phyloP scores from a whole-genome alignment of 2,113 vertebrate genomes.

The Gavialis gangeticus region DNA sequence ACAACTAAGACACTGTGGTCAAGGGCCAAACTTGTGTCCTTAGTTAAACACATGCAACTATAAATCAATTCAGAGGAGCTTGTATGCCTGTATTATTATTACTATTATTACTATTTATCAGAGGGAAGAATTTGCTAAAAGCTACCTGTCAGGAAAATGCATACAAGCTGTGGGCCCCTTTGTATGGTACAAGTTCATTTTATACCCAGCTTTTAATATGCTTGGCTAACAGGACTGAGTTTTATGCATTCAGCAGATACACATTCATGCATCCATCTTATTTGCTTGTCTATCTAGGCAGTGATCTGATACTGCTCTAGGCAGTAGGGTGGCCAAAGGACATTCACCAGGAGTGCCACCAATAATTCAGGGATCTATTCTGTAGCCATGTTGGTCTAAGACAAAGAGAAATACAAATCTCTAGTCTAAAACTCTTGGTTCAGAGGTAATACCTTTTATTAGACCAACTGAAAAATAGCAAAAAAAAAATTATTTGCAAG shows the following conservation, averaged over 20 bases:
- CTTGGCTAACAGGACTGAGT: too few relatives aligned
- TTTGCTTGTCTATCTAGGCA: too few relatives aligned
- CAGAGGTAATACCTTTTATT: too few relatives aligned
- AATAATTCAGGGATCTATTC: neutral
- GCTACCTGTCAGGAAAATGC: neutral
- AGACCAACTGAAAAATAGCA: too few relatives aligned
- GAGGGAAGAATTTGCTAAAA: neutral
- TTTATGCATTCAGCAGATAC: neutral
- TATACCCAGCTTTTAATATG: neutral
- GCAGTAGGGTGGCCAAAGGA: too few relatives aligned
- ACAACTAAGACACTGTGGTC: neutral
- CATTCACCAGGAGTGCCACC: neutral
- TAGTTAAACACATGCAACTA: neutral
- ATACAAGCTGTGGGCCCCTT: neutral
- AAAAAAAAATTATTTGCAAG: too few relatives aligned
- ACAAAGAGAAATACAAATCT: too few relatives aligned
- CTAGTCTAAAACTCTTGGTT: too few relatives aligned
- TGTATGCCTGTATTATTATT: neutral
- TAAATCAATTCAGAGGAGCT: neutral
- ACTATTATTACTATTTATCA: neutral
- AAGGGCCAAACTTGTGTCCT: neutral
- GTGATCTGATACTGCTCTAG: neutral
- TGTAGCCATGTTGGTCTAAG: too few relatives aligned
- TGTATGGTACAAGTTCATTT: neutral
- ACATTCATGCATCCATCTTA: neutral